phyloP scores from a whole-genome alignment of 2,797 vertebrate genomes.

The Ficedula albicollis region DNA sequence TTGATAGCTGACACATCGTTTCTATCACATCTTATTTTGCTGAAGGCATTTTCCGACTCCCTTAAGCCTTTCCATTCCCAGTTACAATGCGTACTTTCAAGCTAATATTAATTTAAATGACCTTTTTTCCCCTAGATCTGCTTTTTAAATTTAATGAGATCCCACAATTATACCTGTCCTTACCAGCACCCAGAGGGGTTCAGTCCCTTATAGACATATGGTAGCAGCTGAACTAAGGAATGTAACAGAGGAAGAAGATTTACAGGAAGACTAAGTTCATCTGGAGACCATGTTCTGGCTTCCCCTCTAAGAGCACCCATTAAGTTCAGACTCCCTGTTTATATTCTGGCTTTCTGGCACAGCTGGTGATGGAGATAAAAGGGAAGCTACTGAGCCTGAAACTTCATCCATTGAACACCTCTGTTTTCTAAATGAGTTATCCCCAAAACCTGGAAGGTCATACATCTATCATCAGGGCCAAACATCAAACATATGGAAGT shows the following conservation, averaged over 20 bases:
- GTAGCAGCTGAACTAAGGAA: not conserved
- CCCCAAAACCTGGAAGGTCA: not conserved
- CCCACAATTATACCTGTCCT: not conserved
- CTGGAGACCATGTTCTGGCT: rapidly evolving
- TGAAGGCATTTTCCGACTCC: conserved; percentile 49
- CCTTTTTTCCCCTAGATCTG: not conserved
- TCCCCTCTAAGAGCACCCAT: not conserved
- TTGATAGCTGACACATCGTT: conserved; percentile 69
- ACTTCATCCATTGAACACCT: not conserved
- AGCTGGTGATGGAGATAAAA: not conserved
- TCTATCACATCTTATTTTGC: conserved; percentile 63
- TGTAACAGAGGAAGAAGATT: not conserved
- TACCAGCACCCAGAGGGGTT: not conserved
- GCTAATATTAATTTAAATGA: conserved; percentile 56
- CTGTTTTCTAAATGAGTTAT: not conserved
- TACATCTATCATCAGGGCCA: not conserved
- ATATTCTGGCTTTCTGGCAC: not conserved
- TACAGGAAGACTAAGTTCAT: not conserved
- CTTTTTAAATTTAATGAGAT: conserved; percentile 36
- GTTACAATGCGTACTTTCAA: not conserved
- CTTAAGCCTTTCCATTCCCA: conserved; percentile 37
- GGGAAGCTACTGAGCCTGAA: not conserved
- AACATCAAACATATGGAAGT: not conserved
- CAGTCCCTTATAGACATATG: not conserved
- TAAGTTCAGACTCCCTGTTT: not conserved